Percentiles rank a stretch among this genome's conserved stretches.
Conservation (phyloP, 1,140 invertebrate species). For the Asobara japonica region DNA sequence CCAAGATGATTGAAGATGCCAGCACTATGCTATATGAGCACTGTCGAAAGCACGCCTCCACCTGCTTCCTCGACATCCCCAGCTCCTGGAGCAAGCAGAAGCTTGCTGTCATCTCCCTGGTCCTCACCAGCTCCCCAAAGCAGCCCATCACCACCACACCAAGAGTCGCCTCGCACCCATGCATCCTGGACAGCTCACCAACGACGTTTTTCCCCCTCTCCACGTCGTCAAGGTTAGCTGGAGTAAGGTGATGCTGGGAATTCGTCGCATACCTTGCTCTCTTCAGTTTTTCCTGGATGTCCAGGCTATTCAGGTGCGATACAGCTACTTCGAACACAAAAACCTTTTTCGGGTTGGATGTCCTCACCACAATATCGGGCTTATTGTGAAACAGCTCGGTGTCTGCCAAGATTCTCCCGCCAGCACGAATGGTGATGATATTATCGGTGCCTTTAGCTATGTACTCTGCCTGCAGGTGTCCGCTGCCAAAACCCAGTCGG, state of each 20-base stretch:
- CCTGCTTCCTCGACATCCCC: no score
- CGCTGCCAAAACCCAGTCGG: background rate
- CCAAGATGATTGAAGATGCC: no score
- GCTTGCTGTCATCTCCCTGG: no score
- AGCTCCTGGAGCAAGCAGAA: no score
- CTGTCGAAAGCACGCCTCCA: no score
- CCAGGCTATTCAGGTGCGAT: conserved; percentile 14
- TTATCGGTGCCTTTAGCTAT: background rate
- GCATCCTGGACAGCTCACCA: background rate
- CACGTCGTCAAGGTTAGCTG: background rate
- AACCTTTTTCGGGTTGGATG: background rate
- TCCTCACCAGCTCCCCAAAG: no score
- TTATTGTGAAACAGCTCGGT: background rate
- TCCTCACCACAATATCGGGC: background rate
- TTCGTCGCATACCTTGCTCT: background rate
- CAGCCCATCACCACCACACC: no score
- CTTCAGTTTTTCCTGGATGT: conserved; percentile 16
- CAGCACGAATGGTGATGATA: background rate
- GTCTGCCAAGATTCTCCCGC: background rate
- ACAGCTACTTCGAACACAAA: conserved; percentile 22
- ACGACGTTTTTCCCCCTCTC: background rate
- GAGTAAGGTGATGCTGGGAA: background rate
- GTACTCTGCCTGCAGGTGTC: background rate
- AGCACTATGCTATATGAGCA: no score
- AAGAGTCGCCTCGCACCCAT: background rate